These are phyloP conservation scores for Pygoscelis adeliae DNA, from an alignment of 2,113 vertebrate genomes.

Conservation along the genomic window DNA sequence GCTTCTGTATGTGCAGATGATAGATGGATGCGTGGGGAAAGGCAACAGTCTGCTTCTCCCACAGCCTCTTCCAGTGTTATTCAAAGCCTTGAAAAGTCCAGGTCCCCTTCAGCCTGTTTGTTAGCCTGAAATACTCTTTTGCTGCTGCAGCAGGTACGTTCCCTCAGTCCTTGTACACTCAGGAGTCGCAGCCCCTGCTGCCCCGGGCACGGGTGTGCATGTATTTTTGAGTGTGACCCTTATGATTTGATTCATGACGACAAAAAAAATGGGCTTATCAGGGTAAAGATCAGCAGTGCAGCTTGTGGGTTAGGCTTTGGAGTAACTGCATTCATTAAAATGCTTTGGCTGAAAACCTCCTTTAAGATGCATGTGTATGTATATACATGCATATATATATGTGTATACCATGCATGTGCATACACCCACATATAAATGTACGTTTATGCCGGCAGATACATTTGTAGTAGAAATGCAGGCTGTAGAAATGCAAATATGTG, in stretches of 20 bases:
- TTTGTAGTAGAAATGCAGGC: not conserved
- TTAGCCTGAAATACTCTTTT: not conserved
- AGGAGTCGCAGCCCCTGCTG: not conserved
- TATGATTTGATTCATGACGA: not conserved
- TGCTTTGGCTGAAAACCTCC: not conserved
- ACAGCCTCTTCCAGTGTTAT: not conserved
- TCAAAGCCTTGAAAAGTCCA: not conserved
- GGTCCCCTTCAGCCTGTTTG: not conserved
- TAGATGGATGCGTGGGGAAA: not conserved
- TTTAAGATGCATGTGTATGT: not conserved
- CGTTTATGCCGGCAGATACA: not conserved
- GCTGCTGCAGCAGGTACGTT: not conserved
- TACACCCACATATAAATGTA: not conserved
- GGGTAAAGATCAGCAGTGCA: not conserved
- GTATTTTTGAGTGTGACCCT: not conserved
- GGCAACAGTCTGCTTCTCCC: not conserved
- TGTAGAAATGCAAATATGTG: not conserved
- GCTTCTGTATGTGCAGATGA: not conserved
- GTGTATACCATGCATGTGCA: not conserved
- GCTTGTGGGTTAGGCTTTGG: not conserved
- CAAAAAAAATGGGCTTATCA: not conserved
- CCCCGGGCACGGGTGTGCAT: accelerated
- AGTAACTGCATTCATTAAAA: not conserved
- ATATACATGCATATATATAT: not conserved
- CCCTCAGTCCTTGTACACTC: not conserved